Base-by-base conservation (phyloP, 2,888 invertebrate genomes). In the Rhagonycha fulva region DNA sequence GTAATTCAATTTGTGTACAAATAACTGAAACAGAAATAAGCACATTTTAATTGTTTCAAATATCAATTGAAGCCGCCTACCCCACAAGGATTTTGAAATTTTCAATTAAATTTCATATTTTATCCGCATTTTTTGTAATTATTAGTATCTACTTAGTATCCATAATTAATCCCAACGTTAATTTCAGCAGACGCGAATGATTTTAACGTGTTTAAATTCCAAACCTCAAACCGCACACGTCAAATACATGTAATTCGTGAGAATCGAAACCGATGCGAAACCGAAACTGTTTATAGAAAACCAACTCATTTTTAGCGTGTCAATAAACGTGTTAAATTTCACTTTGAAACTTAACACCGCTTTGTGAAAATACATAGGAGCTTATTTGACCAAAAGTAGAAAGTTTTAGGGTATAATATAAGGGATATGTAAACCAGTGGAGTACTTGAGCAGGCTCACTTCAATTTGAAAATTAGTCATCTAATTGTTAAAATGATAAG, bases 251-350 rank as follows among this genome's bases (percentile, higher is more conserved):
- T 71, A 77, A 73, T 71, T 63, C 74, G 26, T 63, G 74, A 63
- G 74, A 77, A 74, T 71, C 68, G 63, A 71, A 77, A 60, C 74
- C 47, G 30, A 60, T 30, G 68, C 68, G 76, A 71, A 77, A 77
- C 71, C 62, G 71, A 71, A 68, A 77, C 74, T 71, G 68, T 77
- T 71, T 74, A 74, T 63, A 23, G 28, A 71, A 32, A 70, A 19
- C 69, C 63, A 66, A 68, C 74, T 74, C 74, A 74, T 77, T 77
- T 76, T 77, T 74, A 74, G 71, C 76, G 63, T 69, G 74, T 74
- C 76, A 74, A 77, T 77, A 77, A 74, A 74, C 68, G 74, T 77
- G 62, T 77, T 30, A 47, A n/a, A 68, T 77, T 77, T 68, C 76
- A 74, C 74, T 68, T 68, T 62, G 74, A 68, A 71, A 77, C 62